Conservation (phyloP, 2,888 invertebrate genomes). For the Glyphotaelius pellucidus region DNA sequence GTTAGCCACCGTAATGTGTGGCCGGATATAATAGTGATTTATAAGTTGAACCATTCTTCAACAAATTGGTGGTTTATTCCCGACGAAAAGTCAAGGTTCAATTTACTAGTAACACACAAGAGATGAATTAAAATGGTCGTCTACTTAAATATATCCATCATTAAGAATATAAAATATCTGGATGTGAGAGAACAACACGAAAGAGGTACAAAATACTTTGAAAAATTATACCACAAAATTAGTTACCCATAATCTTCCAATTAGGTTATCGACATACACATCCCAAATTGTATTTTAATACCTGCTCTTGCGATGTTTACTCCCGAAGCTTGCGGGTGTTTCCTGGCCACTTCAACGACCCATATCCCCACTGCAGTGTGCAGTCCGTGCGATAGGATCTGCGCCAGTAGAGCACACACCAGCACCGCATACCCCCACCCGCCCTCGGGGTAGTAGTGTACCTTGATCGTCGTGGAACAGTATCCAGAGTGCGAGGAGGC, state of each 20-base stretch:
- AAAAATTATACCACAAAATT: no score
- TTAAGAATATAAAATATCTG: no score
- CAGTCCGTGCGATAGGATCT: conserved; percentile 86
- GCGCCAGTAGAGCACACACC: conserved; percentile 83
- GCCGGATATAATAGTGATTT: no score
- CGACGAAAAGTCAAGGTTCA: no score
- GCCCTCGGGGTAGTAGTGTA: conserved; percentile 92
- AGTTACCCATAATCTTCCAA: background rate
- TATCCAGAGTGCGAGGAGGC: conserved; percentile 74
- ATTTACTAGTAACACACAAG: no score
- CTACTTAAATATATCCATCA: no score
- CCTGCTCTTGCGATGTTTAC: conserved; percentile 77
- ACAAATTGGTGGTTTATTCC: background rate
- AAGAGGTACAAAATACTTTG: no score
- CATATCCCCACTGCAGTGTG: conserved; percentile 82
- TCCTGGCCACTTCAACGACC: conserved; percentile 78
- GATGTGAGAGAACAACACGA: no score
- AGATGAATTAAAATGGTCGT: no score
- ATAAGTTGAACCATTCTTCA: background rate
- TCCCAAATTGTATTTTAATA: conserved; percentile 68
- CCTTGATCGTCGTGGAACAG: conserved; percentile 81
- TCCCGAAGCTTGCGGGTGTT: conserved; percentile 79
- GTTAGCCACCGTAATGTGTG: no score
- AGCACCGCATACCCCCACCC: conserved; percentile 93
- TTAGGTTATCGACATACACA: background rate